Evolutionary conservation across 2,113 vertebrate species (phyloP), one percentile per base, ranked within the genome.

Genomic region (Otolemur garnettii): DNA sequence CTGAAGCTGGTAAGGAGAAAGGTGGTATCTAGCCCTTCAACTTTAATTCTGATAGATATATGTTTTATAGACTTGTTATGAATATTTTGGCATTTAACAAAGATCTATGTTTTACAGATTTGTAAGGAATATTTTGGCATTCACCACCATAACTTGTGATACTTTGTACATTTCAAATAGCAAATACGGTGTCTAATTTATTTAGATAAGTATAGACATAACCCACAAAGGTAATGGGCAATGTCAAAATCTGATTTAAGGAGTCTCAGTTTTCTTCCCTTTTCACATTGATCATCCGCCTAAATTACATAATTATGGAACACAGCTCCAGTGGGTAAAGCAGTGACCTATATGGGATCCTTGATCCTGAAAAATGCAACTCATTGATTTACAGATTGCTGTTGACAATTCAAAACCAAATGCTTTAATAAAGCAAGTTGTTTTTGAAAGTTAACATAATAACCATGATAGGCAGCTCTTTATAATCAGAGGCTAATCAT

Each of bases 391-490:
- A 94, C 83, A 96, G 88, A 84, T 84, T 96, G 95, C 77, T 97
- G 62, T 93, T 91, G 93, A 97, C 94, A 97, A 77, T 88, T 98
- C 64, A 82, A 93, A 98, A 97, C 59, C 24, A 53, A 92, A 86
- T 81, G 95, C 97, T 97, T 96, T 98, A 98, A 97, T 97, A 98
- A 98, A 91, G 91, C 88, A 77, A 91, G 82, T 97, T 98, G 95
- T 69, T 98, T 97, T 97, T 96, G 77, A 96, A 85, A 95, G 94
- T 97, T 98, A 98, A 96, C 91, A 97, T 91, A 98, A 98, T 97
- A 93, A 93, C 94, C 55, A 68, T 81, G 96, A 97, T 96, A 96
- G 95, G 87, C 91, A 98, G 97, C 97, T 94, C 91, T 97, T 97
- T 94, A 95, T 96, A 98, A 97, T 98, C 96, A 97, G 86, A 91